Base-by-base conservation (phyloP, 1,140 invertebrate species). In the Doryteuthis pealeii region DNA sequence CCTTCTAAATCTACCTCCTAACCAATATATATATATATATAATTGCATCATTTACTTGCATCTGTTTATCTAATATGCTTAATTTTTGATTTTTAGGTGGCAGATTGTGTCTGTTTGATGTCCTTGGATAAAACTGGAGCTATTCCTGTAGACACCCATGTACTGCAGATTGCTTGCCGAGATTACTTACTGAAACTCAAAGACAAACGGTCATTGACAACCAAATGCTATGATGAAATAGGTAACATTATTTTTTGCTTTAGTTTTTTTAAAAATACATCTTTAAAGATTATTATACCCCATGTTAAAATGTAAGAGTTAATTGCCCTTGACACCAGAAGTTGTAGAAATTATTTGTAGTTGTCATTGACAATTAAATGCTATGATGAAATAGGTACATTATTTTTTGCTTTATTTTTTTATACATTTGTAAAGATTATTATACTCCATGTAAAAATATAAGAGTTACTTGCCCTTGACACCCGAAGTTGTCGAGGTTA, bases 21-120 rank as follows among this genome's bases (percentile, higher is more conserved):
- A n/a, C n/a, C n/a, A n/a, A n/a, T n/a, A n/a, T n/a, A n/a, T n/a
- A n/a, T n/a, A n/a, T n/a, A n/a, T n/a, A n/a, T n/a, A n/a, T n/a
- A n/a, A n/a, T n/a, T n/a, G n/a, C n/a, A n/a, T n/a, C n/a, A n/a
- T n/a, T n/a, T n/a, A n/a, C n/a, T n/a, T n/a, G n/a, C n/a, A n/a
- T 40, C 35, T 40, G 35, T 40, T 40, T 40, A 5, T 3, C 10
- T 40, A 40, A 40, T 40, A 40, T 40, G 10, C 4, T 10, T 40
- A 40, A n/a, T 10, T 40, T 40, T 40, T 40, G 4, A 5, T 40
- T 40, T 40, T 40, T 80, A 95, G 93, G 94, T 99, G 30, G 96
- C 97, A n/a, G 97, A 99, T 88, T 99, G 97, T 87, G 94, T 99
- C 81, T 97, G 95, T 88, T 90, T 99, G 4, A 99, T 99, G 97